Evolutionary conservation across 2,113 vertebrate species (phyloP).

Genomic region (Pelecanus crispus): DNA sequence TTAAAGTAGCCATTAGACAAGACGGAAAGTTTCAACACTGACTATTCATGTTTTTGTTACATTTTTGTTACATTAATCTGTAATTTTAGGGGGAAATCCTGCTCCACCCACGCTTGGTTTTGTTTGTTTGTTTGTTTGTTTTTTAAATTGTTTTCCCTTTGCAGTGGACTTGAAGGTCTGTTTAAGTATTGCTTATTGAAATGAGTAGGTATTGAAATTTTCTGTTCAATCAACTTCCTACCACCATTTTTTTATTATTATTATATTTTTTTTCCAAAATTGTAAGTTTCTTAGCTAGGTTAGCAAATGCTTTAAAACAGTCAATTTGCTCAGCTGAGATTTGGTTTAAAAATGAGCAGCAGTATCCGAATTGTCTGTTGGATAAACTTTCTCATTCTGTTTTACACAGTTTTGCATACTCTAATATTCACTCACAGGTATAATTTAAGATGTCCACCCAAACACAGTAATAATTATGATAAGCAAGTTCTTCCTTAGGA

Average conservation of each 20-base stretch:
- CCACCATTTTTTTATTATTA: neutral
- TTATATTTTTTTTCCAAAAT: neutral
- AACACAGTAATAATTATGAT: neutral
- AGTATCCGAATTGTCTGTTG: neutral
- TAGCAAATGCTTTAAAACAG: neutral
- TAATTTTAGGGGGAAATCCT: neutral
- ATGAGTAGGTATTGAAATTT: neutral
- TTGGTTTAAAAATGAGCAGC: neutral
- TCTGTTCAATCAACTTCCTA: neutral
- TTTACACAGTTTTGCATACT: neutral
- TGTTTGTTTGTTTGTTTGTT: neutral
- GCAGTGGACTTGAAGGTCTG: neutral
- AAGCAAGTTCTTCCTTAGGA: neutral
- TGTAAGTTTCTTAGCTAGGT: neutral
- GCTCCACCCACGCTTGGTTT: fast-evolving
- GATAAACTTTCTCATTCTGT: neutral
- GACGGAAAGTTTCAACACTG: neutral
- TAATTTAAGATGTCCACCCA: neutral
- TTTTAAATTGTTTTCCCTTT: neutral
- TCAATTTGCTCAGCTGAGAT: neutral
- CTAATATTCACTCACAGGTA: neutral
- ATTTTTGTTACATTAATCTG: neutral
- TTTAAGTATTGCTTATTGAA: neutral
- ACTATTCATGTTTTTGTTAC: neutral
- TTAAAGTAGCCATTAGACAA: neutral